Evolutionary conservation across 2,113 vertebrate genomes (phyloP).

Genomic region (Solea solea): DNA sequence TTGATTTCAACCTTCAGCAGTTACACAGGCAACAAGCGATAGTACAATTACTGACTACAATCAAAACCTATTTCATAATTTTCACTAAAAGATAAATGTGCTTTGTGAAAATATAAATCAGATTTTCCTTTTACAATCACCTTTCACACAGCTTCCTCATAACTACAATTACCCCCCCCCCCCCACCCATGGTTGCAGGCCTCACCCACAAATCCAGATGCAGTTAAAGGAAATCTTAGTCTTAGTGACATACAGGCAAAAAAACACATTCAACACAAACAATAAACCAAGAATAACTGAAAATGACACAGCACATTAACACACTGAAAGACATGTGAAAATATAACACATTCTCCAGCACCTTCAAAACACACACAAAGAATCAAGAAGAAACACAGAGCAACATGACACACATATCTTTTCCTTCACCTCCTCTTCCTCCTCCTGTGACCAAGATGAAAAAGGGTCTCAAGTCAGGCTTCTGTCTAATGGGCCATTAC

Average conservation of each 20-base stretch:
- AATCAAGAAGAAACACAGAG: too few species aligned
- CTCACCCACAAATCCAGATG: too few species aligned
- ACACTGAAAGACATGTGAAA: too few species aligned
- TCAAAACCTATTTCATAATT: background rate
- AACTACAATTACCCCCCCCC: too few species aligned
- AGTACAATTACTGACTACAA: background rate
- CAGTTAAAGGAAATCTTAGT: too few species aligned
- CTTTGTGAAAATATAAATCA: background rate
- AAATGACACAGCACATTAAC: too few species aligned
- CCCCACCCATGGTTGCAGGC: too few species aligned
- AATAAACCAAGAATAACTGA: too few species aligned
- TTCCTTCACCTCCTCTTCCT: background rate
- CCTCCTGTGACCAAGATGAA: background rate
- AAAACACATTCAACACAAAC: too few species aligned
- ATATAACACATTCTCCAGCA: background rate
- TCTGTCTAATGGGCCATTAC: background rate
- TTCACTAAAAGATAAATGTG: background rate
- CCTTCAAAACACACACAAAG: too few species aligned
- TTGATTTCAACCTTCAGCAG: background rate
- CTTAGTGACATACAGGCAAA: too few species aligned
- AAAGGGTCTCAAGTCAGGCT: background rate
- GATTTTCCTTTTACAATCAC: background rate
- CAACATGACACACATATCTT: background rate
- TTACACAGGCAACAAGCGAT: background rate
- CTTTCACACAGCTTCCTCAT: background rate